These are phyloP conservation scores for Drosophila cognata DNA, from an alignment of 2,888 invertebrate species.

Conservation along the genomic window DNA sequence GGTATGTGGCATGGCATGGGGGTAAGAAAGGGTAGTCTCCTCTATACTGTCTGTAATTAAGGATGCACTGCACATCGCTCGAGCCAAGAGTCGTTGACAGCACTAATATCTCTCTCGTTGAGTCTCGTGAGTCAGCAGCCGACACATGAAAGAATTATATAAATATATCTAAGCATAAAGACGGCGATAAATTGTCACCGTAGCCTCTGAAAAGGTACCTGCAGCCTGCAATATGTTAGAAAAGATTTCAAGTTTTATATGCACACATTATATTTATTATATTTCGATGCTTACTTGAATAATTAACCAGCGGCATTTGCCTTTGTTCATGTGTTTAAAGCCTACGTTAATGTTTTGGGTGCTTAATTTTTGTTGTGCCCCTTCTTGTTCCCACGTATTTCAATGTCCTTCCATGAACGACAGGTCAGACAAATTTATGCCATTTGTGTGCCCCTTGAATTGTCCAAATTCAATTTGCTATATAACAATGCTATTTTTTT, in stretches of 20 bases:
- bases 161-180: constrained; percentile 55
- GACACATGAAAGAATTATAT: constrained; percentile 24
- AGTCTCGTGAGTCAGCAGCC: constrained; percentile 58
- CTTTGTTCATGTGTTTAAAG: constrained; percentile 20
- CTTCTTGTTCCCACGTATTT: constrained; percentile 26
- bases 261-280: constrained; percentile 16
- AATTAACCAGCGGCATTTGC: constrained; percentile 37
- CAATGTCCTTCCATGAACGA: constrained; percentile 36
- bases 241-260: constrained; percentile 27
- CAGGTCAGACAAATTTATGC: constrained; percentile 52
- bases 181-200: constrained; percentile 56
- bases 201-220: constrained; percentile 12
- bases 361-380: not conserved
- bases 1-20: not conserved
- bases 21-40: constrained; percentile 16
- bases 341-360: not conserved
- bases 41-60: constrained; percentile 58
- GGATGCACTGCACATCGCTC: constrained; percentile 73
- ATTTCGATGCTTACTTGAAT: constrained; percentile 35
- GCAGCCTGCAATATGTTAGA: constrained; percentile 63
- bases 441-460: constrained; percentile 51
- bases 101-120: constrained; percentile 48
- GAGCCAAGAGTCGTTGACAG: constrained; percentile 72
- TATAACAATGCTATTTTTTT: constrained; percentile 65
- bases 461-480: constrained; percentile 68